Evolutionary conservation across 2,113 vertebrate species (phyloP).

Genomic region (Nanorana parkeri): DNA sequence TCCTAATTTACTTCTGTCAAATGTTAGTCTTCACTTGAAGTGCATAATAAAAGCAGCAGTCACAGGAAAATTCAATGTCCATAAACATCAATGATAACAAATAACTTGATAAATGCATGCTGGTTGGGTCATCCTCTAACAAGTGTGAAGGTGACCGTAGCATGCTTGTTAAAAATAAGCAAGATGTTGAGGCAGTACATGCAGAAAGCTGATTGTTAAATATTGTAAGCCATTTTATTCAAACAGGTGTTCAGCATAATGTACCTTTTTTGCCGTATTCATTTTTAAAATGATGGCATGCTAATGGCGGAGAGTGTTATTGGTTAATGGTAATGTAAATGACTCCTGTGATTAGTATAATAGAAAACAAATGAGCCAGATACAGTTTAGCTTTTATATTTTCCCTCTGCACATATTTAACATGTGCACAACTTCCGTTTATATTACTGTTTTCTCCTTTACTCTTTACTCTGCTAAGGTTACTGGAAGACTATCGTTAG

Average conservation of each 20-base stretch:
- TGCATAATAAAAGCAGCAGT: too few relatives aligned
- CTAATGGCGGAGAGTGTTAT: not conserved
- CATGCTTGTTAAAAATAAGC: too few relatives aligned
- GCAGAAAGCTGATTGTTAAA: too few relatives aligned
- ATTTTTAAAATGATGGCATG: conserved; percentile 7
- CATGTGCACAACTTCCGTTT: conserved; percentile 13
- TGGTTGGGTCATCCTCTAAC: too few relatives aligned
- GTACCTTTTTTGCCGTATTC: not conserved
- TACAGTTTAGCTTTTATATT: conserved; percentile 13
- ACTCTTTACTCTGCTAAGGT: conserved; percentile 1
- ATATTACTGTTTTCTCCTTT: conserved; percentile 32
- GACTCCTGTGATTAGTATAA: conserved; percentile 16
- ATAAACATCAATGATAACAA: too few relatives aligned
- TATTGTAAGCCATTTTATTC: too few relatives aligned
- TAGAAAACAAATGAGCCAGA: conserved; percentile 39
- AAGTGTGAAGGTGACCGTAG: too few relatives aligned
- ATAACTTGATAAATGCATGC: too few relatives aligned
- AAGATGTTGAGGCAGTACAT: too few relatives aligned
- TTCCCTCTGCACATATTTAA: conserved; percentile 32
- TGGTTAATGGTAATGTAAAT: conserved; percentile 25
- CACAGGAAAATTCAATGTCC: too few relatives aligned
- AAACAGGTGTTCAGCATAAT: conserved; percentile 5
- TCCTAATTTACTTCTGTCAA: too few relatives aligned
- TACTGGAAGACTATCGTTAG: conserved; percentile 2
- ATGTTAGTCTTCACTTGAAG: too few relatives aligned